Evolutionary conservation across 1,140 invertebrate species (phyloP).

Genomic region (Leucophenga varia): DNA sequence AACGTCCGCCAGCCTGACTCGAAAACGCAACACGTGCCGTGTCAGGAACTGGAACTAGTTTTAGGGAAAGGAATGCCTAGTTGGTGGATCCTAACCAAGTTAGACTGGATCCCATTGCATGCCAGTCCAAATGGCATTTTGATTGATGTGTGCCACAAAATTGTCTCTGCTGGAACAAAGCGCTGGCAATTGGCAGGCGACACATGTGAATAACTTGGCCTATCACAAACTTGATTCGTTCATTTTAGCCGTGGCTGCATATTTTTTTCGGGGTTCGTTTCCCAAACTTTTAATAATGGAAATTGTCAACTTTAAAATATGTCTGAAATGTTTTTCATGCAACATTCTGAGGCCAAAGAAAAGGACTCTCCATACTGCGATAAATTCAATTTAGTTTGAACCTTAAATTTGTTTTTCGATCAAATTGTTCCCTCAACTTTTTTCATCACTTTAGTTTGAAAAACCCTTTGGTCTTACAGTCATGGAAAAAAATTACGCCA

Average conservation of each 20-base stretch:
- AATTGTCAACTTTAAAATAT: conserved; percentile 22
- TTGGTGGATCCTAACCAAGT: neutral
- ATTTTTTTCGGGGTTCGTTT: neutral
- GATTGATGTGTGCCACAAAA: conserved; percentile 44
- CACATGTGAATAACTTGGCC: conserved; percentile 16
- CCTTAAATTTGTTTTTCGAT: no score
- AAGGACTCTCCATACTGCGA: no score
- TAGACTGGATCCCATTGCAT: conserved; percentile 23
- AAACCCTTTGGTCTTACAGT: no score
- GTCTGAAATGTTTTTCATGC: conserved; percentile 10
- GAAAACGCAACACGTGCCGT: conserved; percentile 39
- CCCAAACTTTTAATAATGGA: conserved; percentile 3
- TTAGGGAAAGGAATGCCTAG: conserved; percentile 1
- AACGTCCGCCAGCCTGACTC: conserved; percentile 22
- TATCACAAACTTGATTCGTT: conserved; percentile 15
- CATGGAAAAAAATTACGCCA: conserved; percentile 30
- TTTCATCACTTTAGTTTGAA: no score
- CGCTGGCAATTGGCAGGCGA: conserved; percentile 21
- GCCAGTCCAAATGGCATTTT: conserved; percentile 37
- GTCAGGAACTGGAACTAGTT: neutral
- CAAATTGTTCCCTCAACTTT: no score
- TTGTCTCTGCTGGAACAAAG: conserved; percentile 19
- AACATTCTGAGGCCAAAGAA: no score
- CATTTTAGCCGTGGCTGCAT: no score
- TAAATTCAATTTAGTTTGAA: no score